These are phyloP conservation scores for Cyprinodon brontotheroides DNA, from an alignment of 2,113 vertebrate genomes.

Conservation along the genomic window DNA sequence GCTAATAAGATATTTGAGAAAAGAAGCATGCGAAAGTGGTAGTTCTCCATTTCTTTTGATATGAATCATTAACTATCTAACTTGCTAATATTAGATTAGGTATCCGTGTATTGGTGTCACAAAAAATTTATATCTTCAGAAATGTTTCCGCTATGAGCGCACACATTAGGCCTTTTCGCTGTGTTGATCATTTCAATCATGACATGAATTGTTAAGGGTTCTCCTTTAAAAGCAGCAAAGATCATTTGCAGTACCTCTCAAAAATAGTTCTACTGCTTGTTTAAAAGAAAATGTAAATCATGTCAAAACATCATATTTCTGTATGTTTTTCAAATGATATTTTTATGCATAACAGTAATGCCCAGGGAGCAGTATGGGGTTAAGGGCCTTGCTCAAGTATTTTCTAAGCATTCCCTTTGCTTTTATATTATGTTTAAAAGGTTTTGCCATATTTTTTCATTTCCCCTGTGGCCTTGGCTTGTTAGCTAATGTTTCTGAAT, in stretches of 20 bases:
- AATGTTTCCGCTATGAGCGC: constrained; percentile 9
- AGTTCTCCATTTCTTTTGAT: constrained; percentile 63
- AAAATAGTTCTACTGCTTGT: no score
- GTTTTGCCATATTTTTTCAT: no score
- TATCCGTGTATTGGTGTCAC: constrained; percentile 32
- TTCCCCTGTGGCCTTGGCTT: no score
- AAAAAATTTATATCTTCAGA: constrained; percentile 52
- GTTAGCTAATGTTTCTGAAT: no score
- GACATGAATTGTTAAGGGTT: constrained; percentile 9
- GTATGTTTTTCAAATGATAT: no score
- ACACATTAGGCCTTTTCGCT: constrained; percentile 16
- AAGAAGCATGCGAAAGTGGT: constrained; percentile 35
- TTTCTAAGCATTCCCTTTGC: no score
- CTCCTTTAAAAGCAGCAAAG: constrained; percentile 20
- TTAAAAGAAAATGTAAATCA: no score
- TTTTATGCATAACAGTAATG: no score
- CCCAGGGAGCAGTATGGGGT: no score
- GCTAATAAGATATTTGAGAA: constrained; percentile 53
- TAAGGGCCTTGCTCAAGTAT: no score
- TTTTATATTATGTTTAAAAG: no score
- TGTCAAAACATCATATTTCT: no score
- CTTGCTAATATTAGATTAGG: constrained; percentile 67
- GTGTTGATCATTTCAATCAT: constrained; percentile 19
- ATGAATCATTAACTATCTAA: constrained; percentile 65
- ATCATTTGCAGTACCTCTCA: constrained; percentile 2